Base-by-base conservation (phyloP, 2,113 vertebrate genomes). In the Boleophthalmus pectinirostris region DNA sequence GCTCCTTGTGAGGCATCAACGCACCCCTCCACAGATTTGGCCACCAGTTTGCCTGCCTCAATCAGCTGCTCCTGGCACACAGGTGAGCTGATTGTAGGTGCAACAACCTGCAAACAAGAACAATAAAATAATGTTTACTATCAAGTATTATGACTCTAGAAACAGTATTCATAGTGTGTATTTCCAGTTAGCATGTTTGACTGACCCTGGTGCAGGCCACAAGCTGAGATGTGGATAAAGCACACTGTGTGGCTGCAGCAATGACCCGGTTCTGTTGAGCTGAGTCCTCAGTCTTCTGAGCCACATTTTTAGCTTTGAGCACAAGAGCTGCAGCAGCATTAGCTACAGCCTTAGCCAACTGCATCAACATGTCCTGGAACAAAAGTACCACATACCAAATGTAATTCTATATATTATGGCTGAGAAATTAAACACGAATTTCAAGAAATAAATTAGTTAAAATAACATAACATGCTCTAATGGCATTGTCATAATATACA, bases 51-150 rank as follows among this genome's bases (percentile, higher is more conserved):
- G 23, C 98, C 94, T 0, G 97, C 96, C 77, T 99, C 97, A 0
- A 99, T 94, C 75, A 99, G 92, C 90, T 99, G 98, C 72, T 99
- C 97, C 91, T 98, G 97, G 85, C 97, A 99, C 57, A 96, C 96
- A 0, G 97, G 97, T 0, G 97, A 98, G 84, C 96, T 98, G 86
- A 98, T 97, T 16, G 97, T 98, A 45, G 97, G 97, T 33, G 97
- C 97, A 73, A 98, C 97, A 68, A 99, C 97, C 97, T 99, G 64
- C 8, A 54, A 0, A 14, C 64, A 29, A 71, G 25, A 23, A 0
- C 29, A 6, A 53, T 56, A n/a, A 64, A 70, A 5, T 53, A 49
- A 75, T 18, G n/a, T 43, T 66, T n/a, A 14, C n/a, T 3, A 23
- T 23, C 56, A 25, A 24, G 25, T 18, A 60, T 23, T 57, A 58